Evolutionary conservation across 2,888 invertebrate genomes (phyloP).

Genomic region (Oligia strigilis): DNA sequence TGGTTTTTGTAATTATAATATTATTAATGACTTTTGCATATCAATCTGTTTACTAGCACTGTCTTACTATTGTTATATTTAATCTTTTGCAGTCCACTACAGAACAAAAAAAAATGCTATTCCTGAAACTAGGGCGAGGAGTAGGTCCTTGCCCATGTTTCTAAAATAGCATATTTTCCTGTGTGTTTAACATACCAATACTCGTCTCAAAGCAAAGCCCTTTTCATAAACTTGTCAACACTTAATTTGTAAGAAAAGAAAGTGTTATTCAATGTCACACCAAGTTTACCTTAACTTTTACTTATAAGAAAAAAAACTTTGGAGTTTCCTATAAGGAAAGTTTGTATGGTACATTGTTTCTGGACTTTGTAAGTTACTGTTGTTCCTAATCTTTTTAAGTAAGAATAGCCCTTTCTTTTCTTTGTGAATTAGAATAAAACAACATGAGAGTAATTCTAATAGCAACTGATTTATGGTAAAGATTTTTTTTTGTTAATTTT

Average conservation of each 20-base stretch:
- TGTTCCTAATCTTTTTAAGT: slow-evolving; percentile 11
- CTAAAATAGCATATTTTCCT: background rate
- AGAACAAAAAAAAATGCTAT: background rate
- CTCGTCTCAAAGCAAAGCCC: background rate
- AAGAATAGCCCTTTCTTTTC: background rate
- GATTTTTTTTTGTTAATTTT: background rate
- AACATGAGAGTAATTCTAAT: background rate
- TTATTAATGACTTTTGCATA: background rate
- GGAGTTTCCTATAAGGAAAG: slow-evolving; percentile 7
- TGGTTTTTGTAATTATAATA: background rate
- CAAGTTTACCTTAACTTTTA: slow-evolving; percentile 25
- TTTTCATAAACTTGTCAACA: slow-evolving; percentile 13
- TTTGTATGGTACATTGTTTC: slow-evolving; percentile 22
- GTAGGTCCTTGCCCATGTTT: background rate
- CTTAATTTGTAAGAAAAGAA: background rate
- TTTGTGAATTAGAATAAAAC: slow-evolving; percentile 3
- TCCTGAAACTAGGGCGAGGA: background rate
- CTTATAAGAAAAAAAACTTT: background rate
- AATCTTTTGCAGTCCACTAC: background rate
- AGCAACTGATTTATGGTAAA: background rate
- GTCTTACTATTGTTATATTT: background rate
- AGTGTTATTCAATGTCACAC: slow-evolving; percentile 9
- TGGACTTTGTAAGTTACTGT: background rate
- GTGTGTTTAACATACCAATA: background rate
- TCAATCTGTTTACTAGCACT: background rate